Conservation (phyloP, 2,113 vertebrate genomes). For the Gallinago paraguaiae region DNA sequence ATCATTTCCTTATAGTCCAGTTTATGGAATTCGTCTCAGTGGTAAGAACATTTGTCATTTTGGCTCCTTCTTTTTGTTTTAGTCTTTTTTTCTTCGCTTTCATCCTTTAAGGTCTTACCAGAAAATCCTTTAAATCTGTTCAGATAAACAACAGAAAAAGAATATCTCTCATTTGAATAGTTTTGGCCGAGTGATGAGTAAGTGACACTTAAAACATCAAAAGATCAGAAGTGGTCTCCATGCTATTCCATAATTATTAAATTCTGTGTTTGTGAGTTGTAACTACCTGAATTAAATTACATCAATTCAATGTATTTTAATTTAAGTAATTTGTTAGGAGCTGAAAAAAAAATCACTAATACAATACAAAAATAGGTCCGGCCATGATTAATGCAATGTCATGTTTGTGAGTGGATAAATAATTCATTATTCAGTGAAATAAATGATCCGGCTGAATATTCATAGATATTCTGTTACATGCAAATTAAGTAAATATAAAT, state of each 20-base stretch:
- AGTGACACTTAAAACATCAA: background rate
- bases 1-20: background rate
- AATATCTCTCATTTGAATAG: background rate
- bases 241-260: background rate
- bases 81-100: background rate
- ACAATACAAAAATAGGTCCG: background rate
- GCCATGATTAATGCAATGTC: background rate
- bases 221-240: fast-evolving
- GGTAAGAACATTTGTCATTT: background rate
- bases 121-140: background rate
- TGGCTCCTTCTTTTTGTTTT: background rate
- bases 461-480: background rate
- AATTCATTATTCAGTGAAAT: background rate
- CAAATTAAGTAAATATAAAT: background rate
- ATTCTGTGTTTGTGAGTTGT: background rate
- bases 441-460: background rate
- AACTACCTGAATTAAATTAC: background rate
- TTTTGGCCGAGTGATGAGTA: background rate
- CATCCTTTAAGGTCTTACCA: background rate
- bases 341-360: background rate
- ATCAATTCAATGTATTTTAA: background rate
- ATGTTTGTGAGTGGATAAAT: background rate
- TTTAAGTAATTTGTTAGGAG: background rate
- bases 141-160: background rate
- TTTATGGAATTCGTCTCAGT: background rate